Base-by-base conservation (phyloP, 2,888 invertebrate species). In the Brassicogethes aeneus region DNA sequence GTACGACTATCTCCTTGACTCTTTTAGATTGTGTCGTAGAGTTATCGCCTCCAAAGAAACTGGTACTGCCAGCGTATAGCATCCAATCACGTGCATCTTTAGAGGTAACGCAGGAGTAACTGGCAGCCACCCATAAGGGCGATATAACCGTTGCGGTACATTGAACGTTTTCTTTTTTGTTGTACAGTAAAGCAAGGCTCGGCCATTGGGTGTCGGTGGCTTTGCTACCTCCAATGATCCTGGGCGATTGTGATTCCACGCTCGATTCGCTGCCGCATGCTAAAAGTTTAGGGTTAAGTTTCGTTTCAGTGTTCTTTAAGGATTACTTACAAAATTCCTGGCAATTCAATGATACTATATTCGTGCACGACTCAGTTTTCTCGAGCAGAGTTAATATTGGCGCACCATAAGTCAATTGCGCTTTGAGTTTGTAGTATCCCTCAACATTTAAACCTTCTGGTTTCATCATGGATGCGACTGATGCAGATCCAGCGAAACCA, bases 141-240 rank as follows among this genome's bases (percentile, higher is more conserved):
- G 71, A 62, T 10, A 76, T 54, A 15, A 73, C 50, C 30, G 69
- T 71, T 2, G 71, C 69, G 1, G 73, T 72, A 50, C 76, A 76
- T 43, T 69, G 66, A 12, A 65, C 56, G 39, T 68, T 65, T 17
- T 57, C 59, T 46, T 63, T 64, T 23, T 64, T 64, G 47, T 73
- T 69, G 46, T 67, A 70, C 3, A 77, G 55, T 15, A 78, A 58
- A 13, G 73, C 72, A 1, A 79, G 67, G 38, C 74, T 76, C 0
- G 77, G 72, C 76, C 75, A 77, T 55, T 76, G 74, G 2, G 71
- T 71, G 42, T 69, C 67, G 5, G 69, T 65, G 2, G 59, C 69
- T 34, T 64, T 64, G 35, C 68, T 71, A 2, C 72, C 74, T 30
- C 73, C 74, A 2, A 70, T 70, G 29, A 73, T 65, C 48, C 73